Percentiles rank a stretch among this genome's conserved stretches.
Conservation (phyloP, 2,797 vertebrate species). For the Protosalanx chinensis region DNA sequence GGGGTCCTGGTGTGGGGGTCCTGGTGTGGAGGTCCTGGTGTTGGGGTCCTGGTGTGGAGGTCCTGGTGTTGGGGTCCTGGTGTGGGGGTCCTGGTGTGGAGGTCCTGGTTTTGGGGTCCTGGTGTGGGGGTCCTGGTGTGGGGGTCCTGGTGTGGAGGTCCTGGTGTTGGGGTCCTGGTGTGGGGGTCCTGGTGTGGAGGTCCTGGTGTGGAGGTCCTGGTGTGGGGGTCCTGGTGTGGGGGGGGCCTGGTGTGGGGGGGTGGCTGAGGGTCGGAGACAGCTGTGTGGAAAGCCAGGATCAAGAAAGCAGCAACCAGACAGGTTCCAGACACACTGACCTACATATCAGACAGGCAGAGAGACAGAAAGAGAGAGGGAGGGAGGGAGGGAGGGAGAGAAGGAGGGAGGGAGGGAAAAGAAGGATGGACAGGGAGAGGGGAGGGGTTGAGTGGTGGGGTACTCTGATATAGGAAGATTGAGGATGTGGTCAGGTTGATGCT, state of each 20-base stretch:
- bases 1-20: constrained; percentile 48
- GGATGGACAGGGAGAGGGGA: constrained; percentile 18
- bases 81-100: constrained; percentile 56
- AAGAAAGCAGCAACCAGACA: constrained; percentile 60
- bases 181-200: constrained; percentile 42
- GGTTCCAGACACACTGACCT: constrained; percentile 71
- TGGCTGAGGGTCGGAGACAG: constrained; percentile 23
- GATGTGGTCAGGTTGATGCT: constrained; percentile 18
- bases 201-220: constrained; percentile 47
- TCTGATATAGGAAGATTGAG: not conserved
- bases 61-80: too few species aligned
- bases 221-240: too few species aligned
- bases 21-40: constrained; percentile 42
- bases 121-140: too few species aligned
- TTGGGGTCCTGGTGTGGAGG: too few species aligned
- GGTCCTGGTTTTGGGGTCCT: constrained; percentile 47
- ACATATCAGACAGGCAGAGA: constrained; percentile 54
- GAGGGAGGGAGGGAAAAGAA: not conserved
- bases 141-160: constrained; percentile 9
- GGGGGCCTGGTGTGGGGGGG: constrained; percentile 55
- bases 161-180: constrained; percentile 55
- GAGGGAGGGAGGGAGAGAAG: constrained; percentile 8
- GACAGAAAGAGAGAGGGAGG: constrained; percentile 21
- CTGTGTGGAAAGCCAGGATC: constrained; percentile 51
- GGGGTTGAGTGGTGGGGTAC: constrained; percentile 16